These are phyloP conservation scores for Chlorodrepanis virens DNA, from an alignment of 2,113 vertebrate species.

Conservation along the genomic window DNA sequence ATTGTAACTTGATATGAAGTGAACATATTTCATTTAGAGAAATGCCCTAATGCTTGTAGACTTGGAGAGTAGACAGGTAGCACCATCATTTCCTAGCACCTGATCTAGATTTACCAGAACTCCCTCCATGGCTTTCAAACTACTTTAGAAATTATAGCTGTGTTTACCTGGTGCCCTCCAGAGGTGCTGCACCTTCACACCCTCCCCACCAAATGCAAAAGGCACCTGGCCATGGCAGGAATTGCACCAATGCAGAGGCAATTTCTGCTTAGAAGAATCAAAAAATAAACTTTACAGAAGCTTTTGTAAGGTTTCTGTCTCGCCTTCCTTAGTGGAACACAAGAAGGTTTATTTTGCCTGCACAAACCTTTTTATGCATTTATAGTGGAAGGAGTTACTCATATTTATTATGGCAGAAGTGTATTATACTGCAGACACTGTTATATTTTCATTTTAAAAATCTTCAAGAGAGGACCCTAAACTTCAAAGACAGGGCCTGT, in stretches of 20 bases:
- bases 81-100: neutral
- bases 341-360: neutral
- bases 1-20: conserved; percentile 36
- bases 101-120: conserved; percentile 21
- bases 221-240: rapidly evolving
- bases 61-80: neutral
- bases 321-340: rapidly evolving
- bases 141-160: neutral
- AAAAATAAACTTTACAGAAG: neutral
- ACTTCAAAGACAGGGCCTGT: neutral
- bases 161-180: neutral
- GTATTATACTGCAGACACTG: neutral
- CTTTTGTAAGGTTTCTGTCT: neutral
- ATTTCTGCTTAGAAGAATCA: neutral
- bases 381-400: neutral
- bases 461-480: neutral
- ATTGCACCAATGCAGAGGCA: neutral
- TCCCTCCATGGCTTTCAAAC: neutral
- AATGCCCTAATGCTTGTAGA: conserved; percentile 16
- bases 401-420: neutral
- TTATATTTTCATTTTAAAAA: neutral
- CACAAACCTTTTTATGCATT: neutral
- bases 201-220: neutral
- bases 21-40: conserved; percentile 54
- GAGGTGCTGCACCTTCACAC: rapidly evolving